Conservation (phyloP, 2,113 vertebrate species). For the Phrynosoma blainvillii region DNA sequence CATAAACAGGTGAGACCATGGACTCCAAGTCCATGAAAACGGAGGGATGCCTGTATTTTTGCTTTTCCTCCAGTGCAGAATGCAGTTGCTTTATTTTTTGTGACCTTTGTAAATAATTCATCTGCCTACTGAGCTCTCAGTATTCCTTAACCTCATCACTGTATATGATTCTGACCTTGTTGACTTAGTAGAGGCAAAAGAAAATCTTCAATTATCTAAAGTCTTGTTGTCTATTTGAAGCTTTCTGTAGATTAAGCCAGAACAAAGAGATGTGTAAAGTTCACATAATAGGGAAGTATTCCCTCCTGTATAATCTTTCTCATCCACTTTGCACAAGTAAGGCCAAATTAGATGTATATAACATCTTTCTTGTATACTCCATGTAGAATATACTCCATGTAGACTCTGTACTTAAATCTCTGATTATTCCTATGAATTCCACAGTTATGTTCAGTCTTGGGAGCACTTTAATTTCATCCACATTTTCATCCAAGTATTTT, state of each 20-base stretch:
- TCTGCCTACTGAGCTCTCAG: constrained; percentile 34
- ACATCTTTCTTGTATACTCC: no score
- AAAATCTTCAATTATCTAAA: constrained; percentile 37
- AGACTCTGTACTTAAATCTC: neutral
- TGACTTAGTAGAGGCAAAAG: constrained; percentile 15
- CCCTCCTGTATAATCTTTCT: constrained; percentile 45
- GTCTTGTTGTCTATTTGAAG: constrained; percentile 37
- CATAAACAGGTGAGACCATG: no score
- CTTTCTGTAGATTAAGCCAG: constrained; percentile 32
- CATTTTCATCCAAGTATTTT: constrained; percentile 34
- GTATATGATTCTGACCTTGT: constrained; percentile 27
- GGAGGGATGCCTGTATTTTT: no score
- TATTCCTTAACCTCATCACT: constrained; percentile 43
- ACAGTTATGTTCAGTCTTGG: constrained; percentile 2
- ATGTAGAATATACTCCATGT: neutral
- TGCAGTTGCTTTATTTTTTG: constrained; percentile 38
- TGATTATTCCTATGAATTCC: neutral
- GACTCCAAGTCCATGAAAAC: no score
- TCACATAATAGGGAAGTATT: constrained; percentile 47
- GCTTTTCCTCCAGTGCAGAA: constrained; percentile 26
- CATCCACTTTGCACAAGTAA: neutral
- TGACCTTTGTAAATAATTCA: constrained; percentile 50
- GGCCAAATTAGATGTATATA: constrained; percentile 14
- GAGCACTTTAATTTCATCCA: neutral
- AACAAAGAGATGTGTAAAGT: constrained; percentile 41